phyloP scores from a whole-genome alignment of 2,888 invertebrate species.

The Prenolepis imparis region DNA sequence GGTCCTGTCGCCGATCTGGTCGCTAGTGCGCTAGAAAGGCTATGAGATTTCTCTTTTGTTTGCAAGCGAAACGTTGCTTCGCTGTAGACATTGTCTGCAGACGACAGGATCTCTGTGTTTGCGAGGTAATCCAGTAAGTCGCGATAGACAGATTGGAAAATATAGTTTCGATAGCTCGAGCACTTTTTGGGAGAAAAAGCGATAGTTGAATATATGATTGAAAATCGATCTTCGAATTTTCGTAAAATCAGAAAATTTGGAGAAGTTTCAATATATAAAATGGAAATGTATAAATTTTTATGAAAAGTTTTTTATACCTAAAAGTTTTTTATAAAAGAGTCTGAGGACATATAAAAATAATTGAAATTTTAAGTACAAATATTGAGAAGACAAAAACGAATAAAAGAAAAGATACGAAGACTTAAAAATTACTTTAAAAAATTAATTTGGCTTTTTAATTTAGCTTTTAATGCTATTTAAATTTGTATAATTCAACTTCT shows the following conservation, averaged over 20 bases:
- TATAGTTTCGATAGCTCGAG: neutral
- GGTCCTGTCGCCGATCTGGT: constrained; percentile 27
- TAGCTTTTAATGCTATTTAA: neutral
- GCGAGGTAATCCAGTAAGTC: constrained; percentile 18
- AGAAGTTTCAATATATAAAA: neutral
- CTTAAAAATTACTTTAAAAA: neutral
- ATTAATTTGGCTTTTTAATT: neutral
- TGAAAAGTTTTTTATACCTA: neutral
- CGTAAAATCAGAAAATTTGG: neutral
- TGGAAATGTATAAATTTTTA: neutral
- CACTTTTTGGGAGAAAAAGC: neutral
- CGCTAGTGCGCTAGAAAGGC: constrained; percentile 4
- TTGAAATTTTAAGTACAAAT: neutral
- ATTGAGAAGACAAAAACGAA: neutral
- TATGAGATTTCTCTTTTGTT: constrained; percentile 2
- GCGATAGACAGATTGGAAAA: neutral
- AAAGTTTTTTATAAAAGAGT: neutral
- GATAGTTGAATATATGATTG: neutral
- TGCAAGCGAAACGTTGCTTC: neutral
- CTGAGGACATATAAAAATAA: neutral
- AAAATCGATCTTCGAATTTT: neutral
- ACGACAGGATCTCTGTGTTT: constrained; percentile 39
- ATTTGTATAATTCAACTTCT: neutral
- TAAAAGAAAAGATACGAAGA: neutral
- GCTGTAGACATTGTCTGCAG: constrained; percentile 5